Evolutionary conservation across 2,888 invertebrate species (phyloP).

Genomic region (Tenthredo notha): DNA sequence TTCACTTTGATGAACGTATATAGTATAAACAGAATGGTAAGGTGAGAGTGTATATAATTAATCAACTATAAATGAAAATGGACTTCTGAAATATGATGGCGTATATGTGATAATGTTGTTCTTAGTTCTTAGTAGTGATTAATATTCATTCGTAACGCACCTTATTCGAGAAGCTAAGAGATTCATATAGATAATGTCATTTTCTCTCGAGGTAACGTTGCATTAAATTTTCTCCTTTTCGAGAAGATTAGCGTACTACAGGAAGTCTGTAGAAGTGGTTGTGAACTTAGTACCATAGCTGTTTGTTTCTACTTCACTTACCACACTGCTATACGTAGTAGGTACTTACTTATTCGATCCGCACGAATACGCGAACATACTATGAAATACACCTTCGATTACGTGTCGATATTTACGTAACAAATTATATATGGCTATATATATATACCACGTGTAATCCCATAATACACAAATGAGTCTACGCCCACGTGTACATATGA

Average conservation of each 20-base stretch:
- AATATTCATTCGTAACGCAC: slow-evolving; percentile 28
- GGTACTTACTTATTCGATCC: background rate
- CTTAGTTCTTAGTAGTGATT: background rate
- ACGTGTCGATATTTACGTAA: slow-evolving; percentile 15
- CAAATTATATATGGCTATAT: background rate
- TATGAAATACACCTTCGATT: background rate
- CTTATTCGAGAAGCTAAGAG: slow-evolving; percentile 10
- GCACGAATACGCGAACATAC: background rate
- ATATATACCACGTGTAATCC: too few relatives aligned
- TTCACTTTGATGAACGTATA: background rate
- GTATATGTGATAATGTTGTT: background rate
- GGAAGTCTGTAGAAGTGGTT: slow-evolving; percentile 1
- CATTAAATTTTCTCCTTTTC: slow-evolving; percentile 21
- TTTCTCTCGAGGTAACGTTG: background rate
- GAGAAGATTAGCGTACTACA: background rate
- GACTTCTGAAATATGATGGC: background rate
- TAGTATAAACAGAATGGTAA: background rate
- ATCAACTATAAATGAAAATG: background rate
- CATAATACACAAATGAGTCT: too few relatives aligned
- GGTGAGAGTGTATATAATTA: background rate
- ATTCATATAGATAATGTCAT: slow-evolving; percentile 2
- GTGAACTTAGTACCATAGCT: background rate
- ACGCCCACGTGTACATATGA: background rate
- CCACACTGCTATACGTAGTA: too few relatives aligned
- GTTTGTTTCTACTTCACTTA: slow-evolving; percentile 23